Evolutionary conservation across 1,140 invertebrate genomes (phyloP).

Genomic region (Ceratoteleas bidentatus): DNA sequence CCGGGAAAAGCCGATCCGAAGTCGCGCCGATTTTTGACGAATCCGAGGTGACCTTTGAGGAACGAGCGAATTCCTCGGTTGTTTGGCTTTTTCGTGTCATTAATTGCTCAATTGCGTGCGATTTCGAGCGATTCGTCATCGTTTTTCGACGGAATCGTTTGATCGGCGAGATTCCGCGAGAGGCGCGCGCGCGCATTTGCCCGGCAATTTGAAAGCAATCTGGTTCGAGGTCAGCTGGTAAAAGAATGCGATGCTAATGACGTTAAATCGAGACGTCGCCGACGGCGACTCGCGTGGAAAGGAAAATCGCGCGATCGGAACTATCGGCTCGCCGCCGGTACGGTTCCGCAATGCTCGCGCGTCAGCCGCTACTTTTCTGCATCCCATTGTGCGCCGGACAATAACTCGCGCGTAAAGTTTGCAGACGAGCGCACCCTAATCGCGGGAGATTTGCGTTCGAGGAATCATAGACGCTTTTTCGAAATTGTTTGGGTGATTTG

Average conservation of each 20-base stretch:
- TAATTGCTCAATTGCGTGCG: not conserved
- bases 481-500: too few species aligned
- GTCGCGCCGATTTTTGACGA: too few species aligned
- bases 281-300: conserved; percentile 58
- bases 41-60: too few species aligned
- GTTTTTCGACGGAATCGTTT: conserved; percentile 11
- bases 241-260: conserved; percentile 67
- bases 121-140: not conserved
- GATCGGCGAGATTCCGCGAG: conserved; percentile 46
- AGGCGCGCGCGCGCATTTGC: conserved; percentile 42
- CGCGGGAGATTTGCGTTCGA: conserved; percentile 19
- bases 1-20: too few species aligned
- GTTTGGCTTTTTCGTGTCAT: not conserved
- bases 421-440: conserved; percentile 22
- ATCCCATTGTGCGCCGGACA: conserved; percentile 29
- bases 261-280: conserved; percentile 64
- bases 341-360: conserved; percentile 50
- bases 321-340: conserved; percentile 28
- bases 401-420: conserved; percentile 25
- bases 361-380: conserved; percentile 29
- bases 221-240: conserved; percentile 65
- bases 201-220: conserved; percentile 64
- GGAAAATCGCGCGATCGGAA: conserved; percentile 60
- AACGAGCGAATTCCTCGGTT: too few species aligned
- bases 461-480: too few species aligned